Evolutionary conservation across 2,888 invertebrate species (phyloP).

Genomic region (Calameuta pallipes): DNA sequence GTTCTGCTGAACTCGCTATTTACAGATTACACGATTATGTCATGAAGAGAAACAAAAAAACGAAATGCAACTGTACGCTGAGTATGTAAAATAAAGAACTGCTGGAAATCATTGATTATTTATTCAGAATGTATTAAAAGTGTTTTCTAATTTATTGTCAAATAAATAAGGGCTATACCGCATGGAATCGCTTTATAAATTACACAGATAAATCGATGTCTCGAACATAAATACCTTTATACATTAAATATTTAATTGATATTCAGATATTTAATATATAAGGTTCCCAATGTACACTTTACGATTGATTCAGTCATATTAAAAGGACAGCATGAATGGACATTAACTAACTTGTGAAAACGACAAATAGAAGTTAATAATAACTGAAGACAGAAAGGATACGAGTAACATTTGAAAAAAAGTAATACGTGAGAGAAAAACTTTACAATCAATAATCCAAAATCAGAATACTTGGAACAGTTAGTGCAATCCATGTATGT

Average conservation of each 20-base stretch:
- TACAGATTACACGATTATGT: not conserved
- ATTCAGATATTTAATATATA: slow-evolving; percentile 1
- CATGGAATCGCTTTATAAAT: not conserved
- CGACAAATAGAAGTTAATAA: not conserved
- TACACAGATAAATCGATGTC: not conserved
- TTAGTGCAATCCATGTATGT: not conserved
- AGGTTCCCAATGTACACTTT: slow-evolving; percentile 3
- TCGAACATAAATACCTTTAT: not conserved
- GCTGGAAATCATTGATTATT: not conserved
- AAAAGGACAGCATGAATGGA: not conserved
- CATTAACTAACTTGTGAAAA: not conserved
- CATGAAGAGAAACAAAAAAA: not conserved
- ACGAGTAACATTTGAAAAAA: not conserved
- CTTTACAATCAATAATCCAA: not conserved
- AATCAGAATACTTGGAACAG: not conserved
- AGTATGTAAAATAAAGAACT: not conserved
- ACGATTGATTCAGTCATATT: slow-evolving; percentile 1
- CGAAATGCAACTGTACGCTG: not conserved
- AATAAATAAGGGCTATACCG: not conserved
- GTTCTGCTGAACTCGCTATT: not conserved
- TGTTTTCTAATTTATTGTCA: not conserved
- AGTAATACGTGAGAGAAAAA: not conserved
- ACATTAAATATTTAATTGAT: not conserved
- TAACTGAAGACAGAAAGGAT: not conserved
- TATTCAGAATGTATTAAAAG: not conserved